These are phyloP conservation scores for Yponomeuta evonymella DNA, from an alignment of 2,888 invertebrate species.

Conservation along the genomic window DNA sequence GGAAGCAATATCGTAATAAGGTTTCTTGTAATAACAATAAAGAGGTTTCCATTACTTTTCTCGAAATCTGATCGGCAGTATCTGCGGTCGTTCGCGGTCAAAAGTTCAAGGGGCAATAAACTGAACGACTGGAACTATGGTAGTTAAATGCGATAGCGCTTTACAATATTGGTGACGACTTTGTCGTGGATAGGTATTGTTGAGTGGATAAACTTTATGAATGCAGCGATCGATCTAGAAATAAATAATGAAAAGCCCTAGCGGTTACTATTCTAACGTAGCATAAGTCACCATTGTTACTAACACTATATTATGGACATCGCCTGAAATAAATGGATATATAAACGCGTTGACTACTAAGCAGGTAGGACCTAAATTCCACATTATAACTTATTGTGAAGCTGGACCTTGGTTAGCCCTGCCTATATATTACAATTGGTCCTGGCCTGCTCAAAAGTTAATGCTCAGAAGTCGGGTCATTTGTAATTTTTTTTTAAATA, in stretches of 20 bases:
- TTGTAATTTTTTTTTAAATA: too few species aligned
- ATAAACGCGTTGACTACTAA: too few species aligned
- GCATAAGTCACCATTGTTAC: not conserved
- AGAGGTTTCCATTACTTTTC: constrained; percentile 1
- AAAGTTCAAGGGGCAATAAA: constrained; percentile 10
- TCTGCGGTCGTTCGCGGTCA: constrained; percentile 9
- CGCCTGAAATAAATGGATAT: too few species aligned
- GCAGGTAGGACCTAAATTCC: too few species aligned
- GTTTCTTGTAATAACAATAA: not conserved
- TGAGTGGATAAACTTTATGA: not conserved
- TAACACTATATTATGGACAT: too few species aligned
- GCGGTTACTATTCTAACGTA: not conserved
- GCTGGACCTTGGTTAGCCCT: too few species aligned
- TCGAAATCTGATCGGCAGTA: not conserved
- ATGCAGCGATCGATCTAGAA: not conserved
- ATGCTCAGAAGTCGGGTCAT: too few species aligned
- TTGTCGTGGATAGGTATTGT: not conserved
- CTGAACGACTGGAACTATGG: not conserved
- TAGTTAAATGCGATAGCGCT: constrained; percentile 2
- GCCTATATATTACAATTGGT: too few species aligned
- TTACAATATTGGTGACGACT: not conserved
- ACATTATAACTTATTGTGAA: too few species aligned
- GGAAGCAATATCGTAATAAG: not conserved
- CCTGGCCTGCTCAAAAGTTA: too few species aligned
- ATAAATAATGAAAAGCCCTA: not conserved